These are phyloP conservation scores for Xiphophorus hellerii DNA, from an alignment of 2,113 vertebrate species.

Conservation along the genomic window DNA sequence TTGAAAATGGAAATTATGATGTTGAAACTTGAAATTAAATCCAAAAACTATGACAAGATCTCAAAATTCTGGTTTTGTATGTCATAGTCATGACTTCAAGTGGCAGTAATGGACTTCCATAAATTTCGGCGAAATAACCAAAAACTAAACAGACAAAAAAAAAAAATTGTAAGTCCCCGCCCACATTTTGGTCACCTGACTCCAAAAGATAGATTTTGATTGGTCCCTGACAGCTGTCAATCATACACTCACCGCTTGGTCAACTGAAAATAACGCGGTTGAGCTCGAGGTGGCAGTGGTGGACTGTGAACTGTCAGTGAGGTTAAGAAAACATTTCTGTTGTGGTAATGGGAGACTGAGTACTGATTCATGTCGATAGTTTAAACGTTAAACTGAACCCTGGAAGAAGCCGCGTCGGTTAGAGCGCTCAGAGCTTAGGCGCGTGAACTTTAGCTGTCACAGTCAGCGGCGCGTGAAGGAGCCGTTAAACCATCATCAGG, in stretches of 20 bases:
- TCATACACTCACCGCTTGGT: constrained; percentile 49
- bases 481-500: constrained; percentile 17
- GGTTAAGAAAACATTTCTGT: background rate
- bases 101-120: too few species aligned
- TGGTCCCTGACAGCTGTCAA: constrained; percentile 35
- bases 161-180: background rate
- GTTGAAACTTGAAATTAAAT: too few species aligned
- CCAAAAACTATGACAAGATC: too few species aligned
- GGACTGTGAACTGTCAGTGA: background rate
- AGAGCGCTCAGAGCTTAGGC: background rate
- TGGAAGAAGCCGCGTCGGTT: background rate
- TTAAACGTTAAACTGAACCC: constrained; percentile 24
- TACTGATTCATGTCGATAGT: background rate
- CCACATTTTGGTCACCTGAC: constrained; percentile 27
- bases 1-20: too few species aligned
- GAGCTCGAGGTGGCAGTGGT: constrained; percentile 55
- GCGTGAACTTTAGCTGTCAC: constrained; percentile 21
- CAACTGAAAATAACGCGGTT: constrained; percentile 54
- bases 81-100: too few species aligned
- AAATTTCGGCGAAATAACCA: too few species aligned
- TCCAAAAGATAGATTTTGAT: background rate
- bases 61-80: too few species aligned
- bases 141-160: too few species aligned
- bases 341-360: constrained; percentile 9
- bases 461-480: constrained; percentile 10